phyloP scores from a whole-genome alignment of 2,888 invertebrate species.

The Panorpa germanica region DNA sequence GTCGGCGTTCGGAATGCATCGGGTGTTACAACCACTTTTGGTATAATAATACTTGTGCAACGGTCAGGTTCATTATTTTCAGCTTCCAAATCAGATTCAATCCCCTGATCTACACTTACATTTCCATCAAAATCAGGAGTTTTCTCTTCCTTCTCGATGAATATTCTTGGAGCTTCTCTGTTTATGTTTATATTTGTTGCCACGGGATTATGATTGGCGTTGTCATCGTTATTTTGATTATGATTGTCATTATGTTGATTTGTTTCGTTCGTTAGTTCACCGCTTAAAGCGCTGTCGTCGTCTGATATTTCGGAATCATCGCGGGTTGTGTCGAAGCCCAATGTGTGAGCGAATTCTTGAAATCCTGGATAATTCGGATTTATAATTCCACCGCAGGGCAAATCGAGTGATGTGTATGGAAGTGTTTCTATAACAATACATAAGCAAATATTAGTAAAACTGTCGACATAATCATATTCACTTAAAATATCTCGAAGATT shows the following conservation, averaged over 20 bases:
- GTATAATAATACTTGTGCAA: neutral
- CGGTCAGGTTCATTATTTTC: neutral
- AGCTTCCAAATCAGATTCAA: neutral
- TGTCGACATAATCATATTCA: too few species aligned
- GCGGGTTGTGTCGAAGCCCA: too few species aligned
- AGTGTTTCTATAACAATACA: too few species aligned
- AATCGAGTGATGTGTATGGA: too few species aligned
- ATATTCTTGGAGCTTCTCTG: too few species aligned
- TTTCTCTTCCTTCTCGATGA: too few species aligned
- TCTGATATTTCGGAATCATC: constrained; percentile 22
- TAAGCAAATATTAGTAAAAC: too few species aligned
- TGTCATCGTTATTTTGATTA: constrained; percentile 18
- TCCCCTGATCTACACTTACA: too few species aligned
- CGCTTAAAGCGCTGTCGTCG: constrained; percentile 19
- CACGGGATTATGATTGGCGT: constrained; percentile 22
- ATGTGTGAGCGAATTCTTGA: constrained; percentile 58
- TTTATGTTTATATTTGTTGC: constrained; percentile 24
- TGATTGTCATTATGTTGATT: constrained; percentile 27
- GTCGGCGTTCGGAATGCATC: constrained; percentile 18
- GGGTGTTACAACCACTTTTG: constrained; percentile 15
- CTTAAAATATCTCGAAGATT: too few species aligned
- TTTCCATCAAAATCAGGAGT: too few species aligned
- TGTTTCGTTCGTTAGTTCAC: too few species aligned
- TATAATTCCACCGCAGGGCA: constrained; percentile 61
- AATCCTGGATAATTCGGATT: constrained; percentile 75